Base-by-base conservation (phyloP, 37 sponge, comb jelly and placozoan genomes). In the Diacarnus erythraeanus region DNA sequence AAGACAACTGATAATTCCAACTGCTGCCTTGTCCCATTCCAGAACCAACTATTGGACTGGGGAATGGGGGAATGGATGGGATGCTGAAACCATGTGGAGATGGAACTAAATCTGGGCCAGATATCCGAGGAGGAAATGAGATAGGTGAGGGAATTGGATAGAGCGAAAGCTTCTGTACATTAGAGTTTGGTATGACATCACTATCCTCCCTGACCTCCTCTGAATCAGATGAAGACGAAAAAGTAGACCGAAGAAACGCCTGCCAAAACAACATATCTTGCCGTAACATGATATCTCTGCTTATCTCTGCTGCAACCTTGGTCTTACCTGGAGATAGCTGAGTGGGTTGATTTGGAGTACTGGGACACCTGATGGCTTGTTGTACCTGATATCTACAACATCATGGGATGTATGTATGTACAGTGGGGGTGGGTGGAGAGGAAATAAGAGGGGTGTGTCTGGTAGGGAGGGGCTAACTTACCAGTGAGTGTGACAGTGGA, bases 1-100 rank as follows among this genome's bases (percentile, higher is more conserved):
- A 43, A 8, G 74, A 64, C 47, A 78, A 27, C 29, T 36, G 3
- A 47, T 78, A 65, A 4, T 64, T 70, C 68, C 78, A 77, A 18
- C 78, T 74, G 20, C 67, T 58, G 40, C 38, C 43, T 42, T 64
- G 25, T 33, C 44, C 38, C 60, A 76, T 12, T 35, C 30, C 31
- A 22, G 29, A 42, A 30, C 86, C 56, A 64, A 33, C 5, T 4
- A 25, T 29, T 20, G 79, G 80, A 73, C 59, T 75, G 43, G 80
- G 63, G 26, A 83, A 74, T n/a, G 84, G 79, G 30, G 84, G 89
- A 26, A 89, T 77, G 30, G 89, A 84, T n/a, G 89, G 84, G 27
- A 84, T n/a, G 67, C 74, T 22, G 30, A 42, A 58, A 3, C 35
- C 65, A 64, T 57, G 77, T 56, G 84, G 83, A 47, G 89, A 88